Percentiles rank a stretch among this genome's conserved stretches.
phyloP scores from a whole-genome alignment of 1,140 invertebrate species.

The Trachymyrmex septentrionalis region DNA sequence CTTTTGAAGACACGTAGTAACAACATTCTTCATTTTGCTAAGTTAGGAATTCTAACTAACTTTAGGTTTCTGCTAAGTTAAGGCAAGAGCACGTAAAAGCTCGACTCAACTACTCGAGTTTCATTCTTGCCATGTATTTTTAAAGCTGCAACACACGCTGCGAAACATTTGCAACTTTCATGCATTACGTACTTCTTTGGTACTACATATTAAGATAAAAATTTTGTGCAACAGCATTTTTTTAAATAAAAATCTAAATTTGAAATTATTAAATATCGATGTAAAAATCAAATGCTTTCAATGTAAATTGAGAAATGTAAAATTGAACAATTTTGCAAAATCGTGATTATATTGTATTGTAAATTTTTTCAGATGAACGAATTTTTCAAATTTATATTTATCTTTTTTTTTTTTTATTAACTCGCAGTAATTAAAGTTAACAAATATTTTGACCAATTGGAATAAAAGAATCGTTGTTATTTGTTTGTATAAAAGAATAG shows the following conservation, averaged over 20 bases:
- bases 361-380: background rate
- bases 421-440: background rate
- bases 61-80: constrained; percentile 45
- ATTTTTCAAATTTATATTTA: constrained; percentile 1
- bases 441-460: background rate
- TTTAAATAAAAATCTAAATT: constrained; percentile 25
- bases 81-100: constrained; percentile 47
- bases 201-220: background rate
- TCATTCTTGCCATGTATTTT: constrained; percentile 56
- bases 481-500: background rate
- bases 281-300: background rate
- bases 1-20: constrained; percentile 46
- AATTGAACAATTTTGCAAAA: background rate
- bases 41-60: constrained; percentile 56
- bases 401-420: background rate
- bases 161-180: constrained; percentile 53
- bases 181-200: constrained; percentile 14
- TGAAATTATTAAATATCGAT: background rate
- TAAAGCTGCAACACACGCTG: constrained; percentile 40
- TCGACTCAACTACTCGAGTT: constrained; percentile 40
- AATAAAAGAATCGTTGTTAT: constrained; percentile 2
- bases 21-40: constrained; percentile 57
- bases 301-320: background rate
- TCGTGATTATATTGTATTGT: background rate
- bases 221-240: constrained; percentile 10